These are phyloP conservation scores for Macrosiphum euphorbiae DNA, from an alignment of 2,888 invertebrate species.

Conservation along the genomic window DNA sequence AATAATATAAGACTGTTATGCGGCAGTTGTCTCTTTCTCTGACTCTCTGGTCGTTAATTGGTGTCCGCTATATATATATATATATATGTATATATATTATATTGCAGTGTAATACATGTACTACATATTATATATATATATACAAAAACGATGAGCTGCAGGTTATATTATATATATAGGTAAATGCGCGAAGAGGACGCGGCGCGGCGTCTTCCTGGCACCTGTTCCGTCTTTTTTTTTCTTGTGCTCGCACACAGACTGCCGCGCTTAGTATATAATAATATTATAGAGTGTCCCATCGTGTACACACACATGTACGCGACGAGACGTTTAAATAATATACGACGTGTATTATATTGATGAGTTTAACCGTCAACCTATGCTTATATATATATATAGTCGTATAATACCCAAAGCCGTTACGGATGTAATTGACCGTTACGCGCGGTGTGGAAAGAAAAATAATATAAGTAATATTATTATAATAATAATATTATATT, in stretches of 20 bases:
- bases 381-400: not conserved
- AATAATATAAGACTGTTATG: constrained; percentile 1
- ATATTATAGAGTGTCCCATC: constrained; percentile 1
- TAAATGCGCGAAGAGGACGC: not conserved
- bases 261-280: not conserved
- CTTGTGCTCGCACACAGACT: constrained; percentile 21
- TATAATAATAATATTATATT: not conserved
- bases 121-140: not conserved
- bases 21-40: constrained; percentile 10
- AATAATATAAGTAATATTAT: not conserved
- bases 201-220: constrained; percentile 54
- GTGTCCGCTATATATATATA: constrained; percentile 29
- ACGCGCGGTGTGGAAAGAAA: constrained; percentile 2
- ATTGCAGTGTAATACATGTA: not conserved
- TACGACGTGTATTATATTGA: constrained; percentile 28
- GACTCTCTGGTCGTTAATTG: constrained; percentile 48
- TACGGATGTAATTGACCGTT: constrained; percentile 63
- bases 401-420: constrained; percentile 36
- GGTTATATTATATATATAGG: not conserved
- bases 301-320: not conserved
- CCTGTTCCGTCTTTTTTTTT: constrained; percentile 57
- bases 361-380: constrained; percentile 41
- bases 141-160: not conserved
- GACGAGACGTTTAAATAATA: not conserved
- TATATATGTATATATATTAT: not conserved